Evolutionary conservation across 1,140 invertebrate species (phyloP), one percentile per base, ranked within the genome.

Genomic region (Platorchestia sp.): DNA sequence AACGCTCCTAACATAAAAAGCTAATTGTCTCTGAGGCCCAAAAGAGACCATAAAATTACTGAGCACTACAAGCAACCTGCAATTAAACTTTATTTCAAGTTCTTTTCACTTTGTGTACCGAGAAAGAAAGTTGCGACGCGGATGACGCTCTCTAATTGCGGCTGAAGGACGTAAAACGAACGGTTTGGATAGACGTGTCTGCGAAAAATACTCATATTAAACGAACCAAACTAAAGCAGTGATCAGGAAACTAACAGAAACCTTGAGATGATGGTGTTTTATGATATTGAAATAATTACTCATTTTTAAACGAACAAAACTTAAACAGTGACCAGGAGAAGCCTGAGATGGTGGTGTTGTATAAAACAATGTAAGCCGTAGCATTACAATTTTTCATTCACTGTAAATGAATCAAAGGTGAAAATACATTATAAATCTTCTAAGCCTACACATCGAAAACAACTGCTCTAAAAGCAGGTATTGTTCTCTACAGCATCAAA

Each of bases 51-150:
- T 89, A 89, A 89, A 89, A 42, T 89, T 41, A 41, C 87, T 19
- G 41, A 42, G n/a, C 5, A 89, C 43, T 19, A 44, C 87, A 42
- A 16, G 87, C 10, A 89, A 89, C 41, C 41, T 42, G 87, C 87
- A 89, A 89, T 89, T 89, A 89, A 89, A 89, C 87, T 89, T 89
- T 89, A 89, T 89, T 89, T 89, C 41, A 89, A 36, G 36, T 36
- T 89, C 41, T 89, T 89, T 89, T 41, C 43, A 89, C 87, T 89
- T 89, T 89, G 87, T 44, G 87, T 42, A 3, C 87, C 43, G 36
- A 27, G 59, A 75, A 75, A 36, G 59, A 75, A 75, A 75, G 1
- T 75, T 75, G 59, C 59, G 59, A 75, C 59, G 10, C 59, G 59
- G 27, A 89, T 44, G 41, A 89, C 16, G 43, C 87, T 41, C 87